Evolutionary conservation across 30 jellyfish, hydroid and myxozoan species (phyloP).

Genomic region (Cassiopea xamachana): DNA sequence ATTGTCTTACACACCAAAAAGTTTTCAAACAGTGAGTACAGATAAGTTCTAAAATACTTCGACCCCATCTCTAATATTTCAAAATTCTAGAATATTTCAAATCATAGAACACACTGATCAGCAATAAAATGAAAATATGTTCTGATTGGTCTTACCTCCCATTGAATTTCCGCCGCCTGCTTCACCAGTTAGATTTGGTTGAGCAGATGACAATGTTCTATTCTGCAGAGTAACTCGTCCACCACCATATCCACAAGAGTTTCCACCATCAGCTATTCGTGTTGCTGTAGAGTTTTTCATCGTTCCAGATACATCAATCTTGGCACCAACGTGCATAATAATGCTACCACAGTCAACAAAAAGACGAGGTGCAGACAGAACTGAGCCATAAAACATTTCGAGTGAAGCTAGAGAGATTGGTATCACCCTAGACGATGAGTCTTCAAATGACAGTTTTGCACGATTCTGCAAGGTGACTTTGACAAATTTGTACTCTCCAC

Average conservation of each 20-base stretch:
- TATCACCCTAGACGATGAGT: conserved; percentile 25
- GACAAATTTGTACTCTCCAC: conserved; percentile 66
- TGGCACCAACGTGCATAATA: conserved; percentile 53
- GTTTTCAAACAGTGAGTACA: no score
- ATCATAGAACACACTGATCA: no score
- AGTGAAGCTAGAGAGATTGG: conserved; percentile 53
- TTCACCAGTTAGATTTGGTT: conserved; percentile 68
- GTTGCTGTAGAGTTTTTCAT: conserved; percentile 7
- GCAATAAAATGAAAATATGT: neutral
- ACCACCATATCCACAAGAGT: conserved; percentile 68
- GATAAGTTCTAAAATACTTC: no score
- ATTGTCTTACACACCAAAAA: no score
- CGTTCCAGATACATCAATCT: conserved; percentile 50
- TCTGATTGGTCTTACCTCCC: conserved; percentile 20
- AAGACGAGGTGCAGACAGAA: conserved; percentile 45
- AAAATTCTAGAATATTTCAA: no score
- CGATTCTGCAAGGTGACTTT: conserved; percentile 69
- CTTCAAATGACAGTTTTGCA: conserved; percentile 57
- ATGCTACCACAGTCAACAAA: conserved; percentile 47
- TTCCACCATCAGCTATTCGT: conserved; percentile 49
- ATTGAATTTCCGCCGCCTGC: conserved; percentile 58
- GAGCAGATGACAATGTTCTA: conserved; percentile 48
- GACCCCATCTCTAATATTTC: no score
- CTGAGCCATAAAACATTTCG: conserved; percentile 69
- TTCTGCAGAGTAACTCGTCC: conserved; percentile 9